A percentile compares a stretch with the other conserved stretches of the same genome.
Evolutionary conservation across 2,888 invertebrate species (phyloP).

Genomic region (Polydrusus tereticollis): DNA sequence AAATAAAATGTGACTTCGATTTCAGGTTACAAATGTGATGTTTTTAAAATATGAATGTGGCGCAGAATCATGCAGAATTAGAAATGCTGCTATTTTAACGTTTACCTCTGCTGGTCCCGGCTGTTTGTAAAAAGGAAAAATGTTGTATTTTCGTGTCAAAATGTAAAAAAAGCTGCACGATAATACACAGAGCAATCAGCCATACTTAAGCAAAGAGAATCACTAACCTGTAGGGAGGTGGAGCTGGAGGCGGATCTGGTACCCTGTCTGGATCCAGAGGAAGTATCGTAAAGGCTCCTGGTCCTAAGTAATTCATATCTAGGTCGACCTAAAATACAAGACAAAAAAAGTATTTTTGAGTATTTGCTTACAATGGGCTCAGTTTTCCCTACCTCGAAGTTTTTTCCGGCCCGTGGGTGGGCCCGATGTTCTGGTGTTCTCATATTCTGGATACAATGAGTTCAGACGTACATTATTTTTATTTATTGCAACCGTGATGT

Average conservation of each 20-base stretch:
- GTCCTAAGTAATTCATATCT: constrained; percentile 62
- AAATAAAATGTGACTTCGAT: no score
- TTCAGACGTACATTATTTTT: background rate
- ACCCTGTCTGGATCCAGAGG: constrained; percentile 59
- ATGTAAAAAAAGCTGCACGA: background rate
- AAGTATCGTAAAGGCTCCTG: constrained; percentile 65
- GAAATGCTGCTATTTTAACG: background rate
- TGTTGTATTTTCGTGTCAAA: constrained; percentile 4
- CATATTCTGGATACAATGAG: constrained; percentile 24
- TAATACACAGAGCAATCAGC: background rate
- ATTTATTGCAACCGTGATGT: background rate
- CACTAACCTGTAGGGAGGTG: constrained; percentile 63
- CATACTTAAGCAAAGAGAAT: background rate
- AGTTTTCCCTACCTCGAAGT: constrained; percentile 35
- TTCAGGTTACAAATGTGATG: background rate
- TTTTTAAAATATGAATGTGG: background rate
- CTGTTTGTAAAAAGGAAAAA: constrained; percentile 30
- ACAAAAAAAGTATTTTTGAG: background rate
- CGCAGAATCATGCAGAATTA: background rate
- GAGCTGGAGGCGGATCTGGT: constrained; percentile 63
- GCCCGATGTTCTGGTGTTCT: constrained; percentile 47
- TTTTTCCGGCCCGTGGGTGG: constrained; percentile 38
- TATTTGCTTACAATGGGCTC: background rate
- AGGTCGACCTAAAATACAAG: constrained; percentile 62
- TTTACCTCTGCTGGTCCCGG: constrained; percentile 39